Evolutionary conservation across 2,797 vertebrate genomes (phyloP), one percentile per base, ranked within the genome.

Genomic region (Hephaestus fuliginosus): DNA sequence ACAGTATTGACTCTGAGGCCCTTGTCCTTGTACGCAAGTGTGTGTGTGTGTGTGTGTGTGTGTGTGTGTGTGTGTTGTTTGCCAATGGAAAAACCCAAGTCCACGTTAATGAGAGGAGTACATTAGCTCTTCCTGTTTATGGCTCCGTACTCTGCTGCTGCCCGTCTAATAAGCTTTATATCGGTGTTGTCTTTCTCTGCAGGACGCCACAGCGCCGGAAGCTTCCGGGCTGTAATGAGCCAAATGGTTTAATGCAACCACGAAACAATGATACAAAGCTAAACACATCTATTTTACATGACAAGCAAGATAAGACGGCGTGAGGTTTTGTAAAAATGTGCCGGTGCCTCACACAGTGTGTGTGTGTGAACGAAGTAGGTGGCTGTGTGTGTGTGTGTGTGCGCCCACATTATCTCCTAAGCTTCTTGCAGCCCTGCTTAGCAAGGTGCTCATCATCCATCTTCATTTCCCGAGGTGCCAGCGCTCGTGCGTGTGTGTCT

Each of bases 381-480:
- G 75, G 89, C 78, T 84, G 82, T 79, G 74, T n/a, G 65, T 7
- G 70, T 41, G 61, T 76, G 18, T 60, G 62, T 69, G 78, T 30
- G 78, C 18, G 56, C 51, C 46, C 60, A 73, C 81, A 85, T 83
- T 88, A 94, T 91, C 65, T 86, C 76, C 65, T 77, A 25, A 79
- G 90, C 83, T 80, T 86, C 78, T 51, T 6, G 68, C 80, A 81
- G 84, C 57, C 57, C 76, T 80, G 82, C 72, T 82, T 76, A 88
- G 88, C 75, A 56, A 88, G 65, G 71, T 74, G 79, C 74, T 82
- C 91, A 80, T 91, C 93, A 92, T 93, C 87, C 85, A 90, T 94
- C 91, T 92, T 94, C 91, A 93, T 91, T 91, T 89, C 84, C 83
- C 82, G 70, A 57, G 77, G 64, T 86, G 84, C 83, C 88, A 57